Evolutionary conservation across 2,888 invertebrate genomes (phyloP).

Genomic region (Lottia gigantea): DNA sequence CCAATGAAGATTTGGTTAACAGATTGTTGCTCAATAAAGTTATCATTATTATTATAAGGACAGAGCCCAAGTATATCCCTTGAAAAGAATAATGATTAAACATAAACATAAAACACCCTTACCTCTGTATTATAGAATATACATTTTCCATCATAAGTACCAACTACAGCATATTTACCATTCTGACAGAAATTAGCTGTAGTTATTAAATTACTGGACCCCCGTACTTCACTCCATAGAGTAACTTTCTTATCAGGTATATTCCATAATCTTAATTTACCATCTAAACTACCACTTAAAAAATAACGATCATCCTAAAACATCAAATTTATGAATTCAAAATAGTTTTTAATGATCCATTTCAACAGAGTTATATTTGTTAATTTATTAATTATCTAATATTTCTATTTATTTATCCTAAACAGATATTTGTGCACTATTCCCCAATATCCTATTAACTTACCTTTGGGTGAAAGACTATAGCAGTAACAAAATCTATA

Average conservation of each 20-base stretch:
- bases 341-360: too few species aligned
- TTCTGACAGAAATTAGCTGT: conserved; percentile 97
- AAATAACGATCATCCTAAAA: conserved; percentile 80
- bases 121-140: conserved; percentile 96
- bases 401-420: too few species aligned
- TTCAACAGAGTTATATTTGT: too few species aligned
- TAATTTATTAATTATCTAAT: too few species aligned
- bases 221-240: conserved; percentile 90
- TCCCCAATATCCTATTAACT: conserved; percentile 15
- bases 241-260: conserved; percentile 99
- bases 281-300: conserved; percentile 95
- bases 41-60: too few species aligned
- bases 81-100: too few species aligned
- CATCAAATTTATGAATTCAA: background rate
- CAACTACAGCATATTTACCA: conserved; percentile 97
- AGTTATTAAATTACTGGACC: conserved; percentile 88
- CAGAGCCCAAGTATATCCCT: too few species aligned
- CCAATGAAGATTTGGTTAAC: too few species aligned
- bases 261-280: conserved; percentile 98
- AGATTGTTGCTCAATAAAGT: too few species aligned
- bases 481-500: conserved; percentile 98
- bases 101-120: conserved; percentile 23
- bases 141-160: conserved; percentile 97
- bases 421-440: too few species aligned
- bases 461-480: conserved; percentile 90